These are phyloP conservation scores for Chymomyza caudatula DNA, from an alignment of 2,888 invertebrate species.

Conservation along the genomic window DNA sequence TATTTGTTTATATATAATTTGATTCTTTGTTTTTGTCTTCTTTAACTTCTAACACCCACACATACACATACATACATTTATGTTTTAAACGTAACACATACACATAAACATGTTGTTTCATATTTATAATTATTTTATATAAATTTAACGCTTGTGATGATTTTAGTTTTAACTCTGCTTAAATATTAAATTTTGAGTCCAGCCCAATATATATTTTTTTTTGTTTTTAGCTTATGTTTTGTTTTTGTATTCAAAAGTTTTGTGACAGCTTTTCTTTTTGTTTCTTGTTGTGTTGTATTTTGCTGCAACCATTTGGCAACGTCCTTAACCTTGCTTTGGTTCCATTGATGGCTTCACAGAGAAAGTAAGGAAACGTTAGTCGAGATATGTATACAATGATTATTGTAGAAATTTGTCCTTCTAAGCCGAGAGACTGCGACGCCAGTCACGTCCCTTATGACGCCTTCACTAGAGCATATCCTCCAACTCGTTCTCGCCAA, in stretches of 20 bases:
- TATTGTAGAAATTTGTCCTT: slow-evolving; percentile 3
- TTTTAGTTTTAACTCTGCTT: slow-evolving; percentile 40
- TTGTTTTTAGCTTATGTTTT: slow-evolving; percentile 24
- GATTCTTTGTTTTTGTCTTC: slow-evolving; percentile 13
- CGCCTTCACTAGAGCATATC: slow-evolving; percentile 67
- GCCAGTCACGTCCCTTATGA: slow-evolving; percentile 38
- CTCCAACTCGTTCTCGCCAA: slow-evolving; percentile 71
- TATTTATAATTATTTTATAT: slow-evolving; percentile 26
- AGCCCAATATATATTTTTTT: slow-evolving; percentile 68
- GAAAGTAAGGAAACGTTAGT: slow-evolving; percentile 36
- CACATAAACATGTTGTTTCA: slow-evolving; percentile 30
- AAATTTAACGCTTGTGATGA: background rate
- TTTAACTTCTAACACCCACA: slow-evolving; percentile 15
- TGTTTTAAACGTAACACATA: slow-evolving; percentile 22
- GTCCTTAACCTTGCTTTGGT: background rate
- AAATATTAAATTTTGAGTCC: slow-evolving; percentile 73
- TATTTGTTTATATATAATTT: slow-evolving; percentile 12
- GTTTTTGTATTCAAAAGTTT: slow-evolving; percentile 32
- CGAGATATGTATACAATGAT: slow-evolving; percentile 38
- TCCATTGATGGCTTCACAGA: background rate
- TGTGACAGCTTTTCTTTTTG: slow-evolving; percentile 35
- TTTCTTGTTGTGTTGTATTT: slow-evolving; percentile 3
- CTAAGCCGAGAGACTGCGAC: slow-evolving; percentile 60
- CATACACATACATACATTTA: slow-evolving; percentile 22
- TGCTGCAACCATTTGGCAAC: background rate